Conservation (phyloP, 2,113 vertebrate genomes). For the Oreochromis aureus region DNA sequence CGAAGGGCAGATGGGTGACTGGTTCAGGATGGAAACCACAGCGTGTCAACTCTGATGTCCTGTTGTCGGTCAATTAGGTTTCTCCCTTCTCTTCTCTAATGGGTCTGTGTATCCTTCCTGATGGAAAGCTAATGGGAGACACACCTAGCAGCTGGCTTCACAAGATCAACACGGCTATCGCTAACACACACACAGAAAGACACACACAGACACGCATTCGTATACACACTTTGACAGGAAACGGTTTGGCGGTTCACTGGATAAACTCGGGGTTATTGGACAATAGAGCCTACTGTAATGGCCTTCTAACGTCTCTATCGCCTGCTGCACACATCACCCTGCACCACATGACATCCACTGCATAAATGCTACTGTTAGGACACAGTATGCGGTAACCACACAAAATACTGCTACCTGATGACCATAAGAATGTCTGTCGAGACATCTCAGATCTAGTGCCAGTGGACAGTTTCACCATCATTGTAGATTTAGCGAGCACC, state of each 20-base stretch:
- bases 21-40: slow-evolving; percentile 16
- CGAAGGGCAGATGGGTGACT: neutral
- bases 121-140: slow-evolving; percentile 37
- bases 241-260: slow-evolving; percentile 51
- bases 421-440: neutral
- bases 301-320: slow-evolving; percentile 11
- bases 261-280: slow-evolving; percentile 29
- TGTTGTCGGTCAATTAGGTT: slow-evolving; percentile 49
- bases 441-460: neutral
- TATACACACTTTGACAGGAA: slow-evolving; percentile 43
- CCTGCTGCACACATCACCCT: slow-evolving; percentile 8
- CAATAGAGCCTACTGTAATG: slow-evolving; percentile 23
- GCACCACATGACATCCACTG: neutral
- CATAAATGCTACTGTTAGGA: neutral
- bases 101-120: slow-evolving; percentile 46
- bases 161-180: neutral
- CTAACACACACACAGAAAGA: neutral
- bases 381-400: neutral
- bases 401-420: neutral
- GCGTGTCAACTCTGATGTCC: slow-evolving; percentile 31
- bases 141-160: slow-evolving; percentile 32
- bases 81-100: slow-evolving; percentile 29
- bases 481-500: neutral
- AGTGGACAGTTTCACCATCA: neutral
- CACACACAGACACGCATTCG: neutral